These are phyloP conservation scores for Scortum barcoo DNA, from an alignment of 2,113 vertebrate genomes.

Conservation along the genomic window DNA sequence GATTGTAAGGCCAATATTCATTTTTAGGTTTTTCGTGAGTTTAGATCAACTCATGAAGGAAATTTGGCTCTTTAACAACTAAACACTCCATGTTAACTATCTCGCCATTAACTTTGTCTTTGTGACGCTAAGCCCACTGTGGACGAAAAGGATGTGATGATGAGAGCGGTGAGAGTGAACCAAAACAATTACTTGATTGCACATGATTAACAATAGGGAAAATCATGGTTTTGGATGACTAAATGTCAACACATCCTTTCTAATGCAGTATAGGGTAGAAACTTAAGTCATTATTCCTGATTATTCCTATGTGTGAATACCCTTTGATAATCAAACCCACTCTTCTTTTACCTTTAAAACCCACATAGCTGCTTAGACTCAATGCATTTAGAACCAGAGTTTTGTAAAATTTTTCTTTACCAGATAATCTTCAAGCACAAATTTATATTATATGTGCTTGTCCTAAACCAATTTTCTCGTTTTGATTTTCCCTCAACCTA, in stretches of 20 bases:
- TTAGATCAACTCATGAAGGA: no score
- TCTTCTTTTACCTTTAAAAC: not conserved
- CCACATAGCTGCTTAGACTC: not conserved
- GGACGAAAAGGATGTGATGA: no score
- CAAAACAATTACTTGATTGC: not conserved
- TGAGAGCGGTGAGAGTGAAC: no score
- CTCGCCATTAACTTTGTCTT: no score
- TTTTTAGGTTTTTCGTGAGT: no score
- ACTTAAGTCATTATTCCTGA: not conserved
- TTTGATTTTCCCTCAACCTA: slow-evolving; percentile 13
- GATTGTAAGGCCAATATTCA: no score
- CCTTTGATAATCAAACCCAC: not conserved
- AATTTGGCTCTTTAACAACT: no score
- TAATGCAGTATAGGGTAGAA: no score
- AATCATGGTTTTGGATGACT: not conserved
- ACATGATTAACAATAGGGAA: not conserved
- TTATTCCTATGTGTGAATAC: not conserved
- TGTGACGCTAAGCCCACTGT: no score
- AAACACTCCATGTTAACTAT: no score
- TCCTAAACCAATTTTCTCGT: slow-evolving; percentile 2
- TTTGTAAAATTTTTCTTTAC: not conserved
- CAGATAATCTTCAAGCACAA: not conserved
- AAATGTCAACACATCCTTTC: not conserved
- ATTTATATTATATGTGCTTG: not conserved
- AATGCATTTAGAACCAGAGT: no score